phyloP scores from a whole-genome alignment of 2,888 invertebrate genomes.

The Ophion slaviceki region DNA sequence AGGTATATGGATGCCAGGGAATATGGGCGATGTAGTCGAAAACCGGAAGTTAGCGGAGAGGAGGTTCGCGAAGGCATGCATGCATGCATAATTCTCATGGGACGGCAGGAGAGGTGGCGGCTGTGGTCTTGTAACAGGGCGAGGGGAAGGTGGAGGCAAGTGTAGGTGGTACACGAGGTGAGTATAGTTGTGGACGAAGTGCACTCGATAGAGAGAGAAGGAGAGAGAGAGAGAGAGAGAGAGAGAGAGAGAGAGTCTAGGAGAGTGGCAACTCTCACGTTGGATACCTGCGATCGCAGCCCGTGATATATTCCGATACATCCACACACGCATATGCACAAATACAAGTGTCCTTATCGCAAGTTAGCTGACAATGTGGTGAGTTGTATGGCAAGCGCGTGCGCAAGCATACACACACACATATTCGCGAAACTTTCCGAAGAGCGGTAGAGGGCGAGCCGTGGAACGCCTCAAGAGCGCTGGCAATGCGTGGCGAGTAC shows the following conservation, averaged over 20 bases:
- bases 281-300: conserved; percentile 57
- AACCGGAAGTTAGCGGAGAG: conserved; percentile 69
- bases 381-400: conserved; percentile 31
- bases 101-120: conserved; percentile 59
- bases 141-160: conserved; percentile 1
- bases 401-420: neutral
- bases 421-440: conserved; percentile 57
- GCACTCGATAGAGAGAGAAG: neutral
- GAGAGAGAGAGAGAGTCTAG: conserved; percentile 19
- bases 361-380: conserved; percentile 29
- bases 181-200: neutral
- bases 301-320: conserved; percentile 39
- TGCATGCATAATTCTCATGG: conserved; percentile 73
- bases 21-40: conserved; percentile 58
- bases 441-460: conserved; percentile 29
- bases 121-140: conserved; percentile 29
- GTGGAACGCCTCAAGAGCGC: conserved; percentile 58
- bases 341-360: conserved; percentile 4
- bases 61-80: conserved; percentile 70
- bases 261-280: conserved; percentile 42
- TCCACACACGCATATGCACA: conserved; percentile 1
- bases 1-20: conserved; percentile 15
- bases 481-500: conserved; percentile 48
- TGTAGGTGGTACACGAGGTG: conserved; percentile 3
- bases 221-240: neutral